A percentile compares a stretch with the other conserved stretches of the same genome.
Evolutionary conservation across 2,113 vertebrate genomes (phyloP).

Genomic region (Amazona guildingii): DNA sequence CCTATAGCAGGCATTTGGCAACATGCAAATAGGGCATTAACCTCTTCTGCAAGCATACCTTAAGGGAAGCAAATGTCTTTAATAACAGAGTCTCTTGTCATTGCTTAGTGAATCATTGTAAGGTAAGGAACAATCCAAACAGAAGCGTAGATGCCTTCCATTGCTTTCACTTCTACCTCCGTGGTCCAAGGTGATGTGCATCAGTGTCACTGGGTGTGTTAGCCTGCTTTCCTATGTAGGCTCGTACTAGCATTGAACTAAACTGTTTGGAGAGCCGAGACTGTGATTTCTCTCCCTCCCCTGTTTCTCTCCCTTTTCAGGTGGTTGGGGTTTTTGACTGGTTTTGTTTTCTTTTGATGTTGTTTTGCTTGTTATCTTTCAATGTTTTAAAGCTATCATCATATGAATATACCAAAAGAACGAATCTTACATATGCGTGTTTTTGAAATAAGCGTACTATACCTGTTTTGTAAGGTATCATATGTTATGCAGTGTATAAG

Average conservation of each 20-base stretch:
- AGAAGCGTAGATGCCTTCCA: neutral
- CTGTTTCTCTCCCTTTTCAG: neutral
- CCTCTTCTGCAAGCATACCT: neutral
- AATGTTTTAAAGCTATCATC: neutral
- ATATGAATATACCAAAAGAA: neutral
- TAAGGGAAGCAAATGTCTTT: neutral
- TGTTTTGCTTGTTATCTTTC: neutral
- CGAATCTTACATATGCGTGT: neutral
- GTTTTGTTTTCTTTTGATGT: neutral
- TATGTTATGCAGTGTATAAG: neutral
- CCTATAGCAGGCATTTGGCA: neutral
- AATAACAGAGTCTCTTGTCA: neutral
- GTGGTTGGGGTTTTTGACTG: neutral
- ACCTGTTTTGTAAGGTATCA: neutral
- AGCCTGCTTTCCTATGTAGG: neutral
- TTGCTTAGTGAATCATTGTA: neutral
- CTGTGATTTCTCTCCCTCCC: neutral
- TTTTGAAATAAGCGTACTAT: neutral
- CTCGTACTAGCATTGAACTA: neutral
- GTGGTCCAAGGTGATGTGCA: rapidly evolving
- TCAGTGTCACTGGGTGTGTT: neutral
- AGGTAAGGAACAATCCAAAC: neutral
- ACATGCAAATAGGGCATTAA: neutral
- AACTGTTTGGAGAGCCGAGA: neutral
- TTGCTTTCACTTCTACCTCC: neutral